Evolutionary conservation across 2,797 vertebrate species (phyloP), one percentile per base, ranked within the genome.

Genomic region (Galagoides demidoff): DNA sequence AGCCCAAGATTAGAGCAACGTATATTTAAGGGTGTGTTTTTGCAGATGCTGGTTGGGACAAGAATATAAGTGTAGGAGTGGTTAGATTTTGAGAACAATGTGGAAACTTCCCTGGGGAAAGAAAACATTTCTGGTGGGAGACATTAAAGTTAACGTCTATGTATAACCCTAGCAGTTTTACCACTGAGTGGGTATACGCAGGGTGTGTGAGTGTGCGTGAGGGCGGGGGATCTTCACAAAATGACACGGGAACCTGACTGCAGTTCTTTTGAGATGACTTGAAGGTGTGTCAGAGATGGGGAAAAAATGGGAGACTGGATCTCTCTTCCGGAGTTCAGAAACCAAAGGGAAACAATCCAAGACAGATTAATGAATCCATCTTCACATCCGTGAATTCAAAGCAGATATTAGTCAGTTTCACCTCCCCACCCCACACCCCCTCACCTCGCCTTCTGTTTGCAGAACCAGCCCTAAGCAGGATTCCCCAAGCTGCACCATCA

Each of bases 401-500:
- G 70, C 57, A 71, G 93, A 93, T 45, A 19, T 85, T 79, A 7
- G 79, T 25, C 70, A 95, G 71, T n/a, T 19, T 94, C 76, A 71
- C 92, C 4, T 93, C 64, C 89, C 14, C 94, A 17, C 89, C 14
- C 94, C 20, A 52, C 43, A 31, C 95, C 61, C 90, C 12, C 94
- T 19, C 63, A 57, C 64, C 91, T 17, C 94, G 22, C 66, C 63
- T 74, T 95, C 92, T 55, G 63, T 92, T 95, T 90, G 90, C 64
- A 57, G 85, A 95, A 92, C 73, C 77, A 76, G 92, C 5, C 0
- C 63, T 63, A 77, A 97, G 92, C 70, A 84, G 96, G 91, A 94
- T 93, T 96, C 96, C 55, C 97, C 2, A 0, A 94, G 89, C 89
- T 70, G 97, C 93, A 93, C 92, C 95, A 94, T 90, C 96, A 82